Conservation (phyloP, 2,888 invertebrate genomes). For the Cantharis rufa region DNA sequence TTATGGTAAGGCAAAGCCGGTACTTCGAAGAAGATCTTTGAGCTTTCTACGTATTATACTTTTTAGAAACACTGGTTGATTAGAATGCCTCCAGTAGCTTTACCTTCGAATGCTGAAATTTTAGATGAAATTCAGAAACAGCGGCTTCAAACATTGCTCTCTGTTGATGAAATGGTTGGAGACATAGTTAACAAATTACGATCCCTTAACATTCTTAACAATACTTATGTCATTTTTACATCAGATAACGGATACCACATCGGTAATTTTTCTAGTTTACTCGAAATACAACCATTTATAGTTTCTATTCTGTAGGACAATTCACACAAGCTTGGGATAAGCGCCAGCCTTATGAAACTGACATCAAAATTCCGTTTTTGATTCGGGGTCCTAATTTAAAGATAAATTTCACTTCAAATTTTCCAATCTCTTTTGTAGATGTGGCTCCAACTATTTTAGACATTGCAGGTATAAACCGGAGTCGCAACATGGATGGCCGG, state of each 20-base stretch:
- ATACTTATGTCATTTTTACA: conserved; percentile 82
- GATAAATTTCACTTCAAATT: conserved; percentile 54
- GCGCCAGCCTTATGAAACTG: conserved; percentile 88
- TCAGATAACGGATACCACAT: conserved; percentile 93
- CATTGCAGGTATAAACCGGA: conserved; percentile 64
- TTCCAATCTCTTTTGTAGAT: conserved; percentile 78
- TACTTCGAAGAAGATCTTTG: too few species aligned
- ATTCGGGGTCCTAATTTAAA: conserved; percentile 75
- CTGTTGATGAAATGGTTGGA: conserved; percentile 85
- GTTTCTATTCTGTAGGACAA: conserved; percentile 66
- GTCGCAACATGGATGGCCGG: conserved; percentile 66
- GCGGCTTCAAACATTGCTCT: conserved; percentile 79
- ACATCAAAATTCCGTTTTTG: conserved; percentile 81
- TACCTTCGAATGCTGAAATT: conserved; percentile 64
- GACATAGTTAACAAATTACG: conserved; percentile 64
- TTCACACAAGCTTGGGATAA: conserved; percentile 88
- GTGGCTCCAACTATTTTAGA: conserved; percentile 81
- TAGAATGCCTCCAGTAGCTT: conserved; percentile 66
- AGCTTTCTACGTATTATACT: too few species aligned
- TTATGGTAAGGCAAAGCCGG: too few species aligned
- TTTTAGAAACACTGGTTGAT: conserved; percentile 84
- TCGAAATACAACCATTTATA: not conserved
- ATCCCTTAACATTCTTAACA: conserved; percentile 60
- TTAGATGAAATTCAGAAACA: conserved; percentile 74
- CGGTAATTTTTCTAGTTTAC: conserved; percentile 58